These are phyloP conservation scores for Drosophila micromelanica DNA, from an alignment of 1,140 invertebrate genomes.

Conservation along the genomic window DNA sequence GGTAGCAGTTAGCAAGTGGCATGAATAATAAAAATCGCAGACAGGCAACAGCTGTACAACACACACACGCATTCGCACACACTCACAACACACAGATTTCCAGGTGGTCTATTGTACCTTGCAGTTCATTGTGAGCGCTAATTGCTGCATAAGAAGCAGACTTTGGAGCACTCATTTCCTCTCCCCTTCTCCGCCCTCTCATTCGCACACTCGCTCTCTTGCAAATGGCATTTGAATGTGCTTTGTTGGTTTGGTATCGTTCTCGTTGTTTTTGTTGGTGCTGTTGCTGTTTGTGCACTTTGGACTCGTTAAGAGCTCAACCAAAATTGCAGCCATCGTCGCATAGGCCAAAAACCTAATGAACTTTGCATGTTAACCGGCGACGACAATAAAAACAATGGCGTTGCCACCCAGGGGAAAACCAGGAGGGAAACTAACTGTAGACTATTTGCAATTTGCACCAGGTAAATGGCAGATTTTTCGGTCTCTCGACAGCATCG, in stretches of 20 bases:
- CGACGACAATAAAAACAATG: conserved; percentile 65
- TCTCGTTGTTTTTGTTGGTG: conserved; percentile 20
- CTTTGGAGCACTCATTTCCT: conserved; percentile 17
- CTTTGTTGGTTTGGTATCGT: conserved; percentile 12
- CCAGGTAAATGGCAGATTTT: conserved; percentile 1
- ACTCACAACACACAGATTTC: conserved; percentile 1
- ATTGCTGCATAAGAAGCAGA: conserved; percentile 72
- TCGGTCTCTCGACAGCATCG: background rate
- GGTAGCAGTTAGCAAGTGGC: conserved; percentile 24
- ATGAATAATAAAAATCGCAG: conserved; percentile 71
- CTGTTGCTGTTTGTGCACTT: conserved; percentile 55
- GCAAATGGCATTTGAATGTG: conserved; percentile 33
- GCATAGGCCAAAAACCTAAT: conserved; percentile 80
- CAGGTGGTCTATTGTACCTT: conserved; percentile 22
- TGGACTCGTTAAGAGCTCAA: conserved; percentile 51
- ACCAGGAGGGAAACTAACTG: background rate
- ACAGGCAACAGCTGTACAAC: conserved; percentile 18
- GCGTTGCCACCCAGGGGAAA: conserved; percentile 12
- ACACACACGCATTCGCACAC: background rate
- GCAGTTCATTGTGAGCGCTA: conserved; percentile 68
- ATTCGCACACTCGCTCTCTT: background rate
- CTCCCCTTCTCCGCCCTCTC: background rate
- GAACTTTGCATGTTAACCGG: conserved; percentile 76
- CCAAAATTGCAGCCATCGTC: conserved; percentile 57
- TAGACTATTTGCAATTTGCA: background rate